Conservation (phyloP, 2,888 invertebrate species). For the Junonia oenone region DNA sequence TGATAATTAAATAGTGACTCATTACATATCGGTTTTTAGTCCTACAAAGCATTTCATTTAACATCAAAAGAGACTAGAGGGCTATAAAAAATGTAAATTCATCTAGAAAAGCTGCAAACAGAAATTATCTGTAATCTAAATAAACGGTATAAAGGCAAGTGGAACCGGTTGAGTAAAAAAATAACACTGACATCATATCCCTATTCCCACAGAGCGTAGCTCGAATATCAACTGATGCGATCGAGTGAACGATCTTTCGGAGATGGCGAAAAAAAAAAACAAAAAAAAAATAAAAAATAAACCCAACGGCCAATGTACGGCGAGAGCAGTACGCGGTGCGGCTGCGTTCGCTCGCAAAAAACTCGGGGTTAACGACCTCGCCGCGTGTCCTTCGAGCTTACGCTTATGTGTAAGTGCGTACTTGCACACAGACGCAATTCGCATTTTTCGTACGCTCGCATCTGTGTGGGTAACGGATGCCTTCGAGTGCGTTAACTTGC, state of each 20-base stretch:
- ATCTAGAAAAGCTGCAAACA: slow-evolving; percentile 10
- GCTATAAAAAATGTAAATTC: slow-evolving; percentile 9
- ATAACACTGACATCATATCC: slow-evolving; percentile 58
- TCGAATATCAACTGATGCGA: slow-evolving; percentile 48
- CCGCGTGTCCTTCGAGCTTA: slow-evolving; percentile 70
- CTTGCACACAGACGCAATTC: slow-evolving; percentile 28
- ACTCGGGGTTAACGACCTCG: slow-evolving; percentile 68
- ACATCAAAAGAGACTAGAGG: neutral
- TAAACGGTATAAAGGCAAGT: slow-evolving; percentile 45
- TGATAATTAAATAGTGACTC: slow-evolving; percentile 11
- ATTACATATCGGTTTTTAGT: neutral
- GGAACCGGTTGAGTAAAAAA: slow-evolving; percentile 36
- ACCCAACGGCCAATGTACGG: slow-evolving; percentile 68
- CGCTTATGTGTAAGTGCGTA: slow-evolving; percentile 60
- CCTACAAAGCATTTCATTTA: neutral
- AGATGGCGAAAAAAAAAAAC: slow-evolving; percentile 31
- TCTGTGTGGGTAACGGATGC: slow-evolving; percentile 46
- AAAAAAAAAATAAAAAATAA: slow-evolving; percentile 36
- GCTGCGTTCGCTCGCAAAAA: slow-evolving; percentile 69
- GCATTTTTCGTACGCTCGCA: slow-evolving; percentile 52
- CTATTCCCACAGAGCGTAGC: slow-evolving; percentile 51
- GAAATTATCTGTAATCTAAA: slow-evolving; percentile 43
- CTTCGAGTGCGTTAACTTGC: slow-evolving; percentile 56
- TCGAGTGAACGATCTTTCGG: slow-evolving; percentile 60
- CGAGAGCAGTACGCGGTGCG: slow-evolving; percentile 62